Conservation (phyloP, 2,797 vertebrate genomes). For the Chelon auratus region DNA sequence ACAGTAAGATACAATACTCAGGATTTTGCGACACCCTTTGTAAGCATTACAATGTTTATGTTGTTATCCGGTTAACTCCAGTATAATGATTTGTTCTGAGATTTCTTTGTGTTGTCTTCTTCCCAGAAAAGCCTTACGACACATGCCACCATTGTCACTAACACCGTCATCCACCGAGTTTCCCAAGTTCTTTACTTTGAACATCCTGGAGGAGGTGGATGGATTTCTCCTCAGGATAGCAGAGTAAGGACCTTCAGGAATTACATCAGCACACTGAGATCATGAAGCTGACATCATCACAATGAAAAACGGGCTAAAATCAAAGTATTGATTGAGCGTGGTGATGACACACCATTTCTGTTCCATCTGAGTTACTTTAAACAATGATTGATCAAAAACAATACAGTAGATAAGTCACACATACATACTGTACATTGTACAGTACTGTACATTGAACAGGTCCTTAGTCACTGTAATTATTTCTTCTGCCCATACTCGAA, state of each 20-base stretch:
- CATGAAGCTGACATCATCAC: slow-evolving; percentile 40
- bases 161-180: slow-evolving; percentile 92
- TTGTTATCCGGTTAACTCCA: neutral
- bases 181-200: slow-evolving; percentile 95
- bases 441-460: too few relatives aligned
- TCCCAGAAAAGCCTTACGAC: slow-evolving; percentile 93
- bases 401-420: neutral
- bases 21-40: neutral
- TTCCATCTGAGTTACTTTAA: slow-evolving; percentile 4
- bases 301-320: slow-evolving; percentile 33
- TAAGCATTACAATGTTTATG: neutral
- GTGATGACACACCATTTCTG: neutral
- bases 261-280: slow-evolving; percentile 28
- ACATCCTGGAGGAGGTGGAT: slow-evolving; percentile 96
- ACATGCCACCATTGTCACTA: slow-evolving; percentile 96
- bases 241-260: slow-evolving; percentile 83
- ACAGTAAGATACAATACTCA: slow-evolving; percentile 82
- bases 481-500: too few relatives aligned
- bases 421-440: neutral
- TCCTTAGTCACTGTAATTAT: too few relatives aligned
- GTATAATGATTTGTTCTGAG: slow-evolving; percentile 14
- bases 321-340: slow-evolving; percentile 33
- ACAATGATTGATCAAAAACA: neutral
- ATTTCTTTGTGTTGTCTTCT: slow-evolving; percentile 2
- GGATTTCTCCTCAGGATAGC: slow-evolving; percentile 96